Evolutionary conservation across 2,113 vertebrate species (phyloP).

Genomic region (Nesogale talazaci): DNA sequence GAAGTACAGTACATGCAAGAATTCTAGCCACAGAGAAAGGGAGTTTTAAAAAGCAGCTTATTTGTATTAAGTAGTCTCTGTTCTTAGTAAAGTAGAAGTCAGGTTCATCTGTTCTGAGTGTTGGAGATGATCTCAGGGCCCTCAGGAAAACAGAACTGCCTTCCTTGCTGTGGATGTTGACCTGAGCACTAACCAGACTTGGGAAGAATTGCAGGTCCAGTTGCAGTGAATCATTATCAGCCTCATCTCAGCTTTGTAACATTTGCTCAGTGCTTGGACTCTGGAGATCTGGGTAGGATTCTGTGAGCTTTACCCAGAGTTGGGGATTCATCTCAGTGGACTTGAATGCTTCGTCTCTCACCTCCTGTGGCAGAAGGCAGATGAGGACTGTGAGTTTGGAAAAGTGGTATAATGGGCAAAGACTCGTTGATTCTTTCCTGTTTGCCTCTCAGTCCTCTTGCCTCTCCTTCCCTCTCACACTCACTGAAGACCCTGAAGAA

Average conservation of each 20-base stretch:
- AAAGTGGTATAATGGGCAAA: not conserved
- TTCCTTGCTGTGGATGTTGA: not conserved
- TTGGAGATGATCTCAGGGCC: not conserved
- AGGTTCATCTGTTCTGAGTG: not conserved
- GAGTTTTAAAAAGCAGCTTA: conserved; percentile 10
- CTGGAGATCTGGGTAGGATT: not conserved
- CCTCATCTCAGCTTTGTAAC: not conserved
- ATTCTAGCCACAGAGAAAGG: conserved; percentile 19
- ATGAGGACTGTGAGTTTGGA: not conserved
- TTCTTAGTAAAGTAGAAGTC: not conserved
- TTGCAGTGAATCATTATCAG: not conserved
- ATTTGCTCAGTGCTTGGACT: not conserved
- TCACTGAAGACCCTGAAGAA: not conserved
- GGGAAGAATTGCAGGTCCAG: not conserved
- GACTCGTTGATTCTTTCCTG: not conserved
- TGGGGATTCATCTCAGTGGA: not conserved
- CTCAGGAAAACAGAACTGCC: not conserved
- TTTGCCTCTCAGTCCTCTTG: not conserved
- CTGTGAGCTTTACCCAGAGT: not conserved
- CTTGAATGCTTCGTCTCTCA: not conserved
- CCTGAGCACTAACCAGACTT: not conserved
- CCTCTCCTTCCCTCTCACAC: not conserved
- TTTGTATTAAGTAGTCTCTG: not conserved
- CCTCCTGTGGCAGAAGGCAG: not conserved
- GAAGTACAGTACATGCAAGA: not conserved